Conservation (phyloP, 2,888 invertebrate species). For the Drosophila histrio region DNA sequence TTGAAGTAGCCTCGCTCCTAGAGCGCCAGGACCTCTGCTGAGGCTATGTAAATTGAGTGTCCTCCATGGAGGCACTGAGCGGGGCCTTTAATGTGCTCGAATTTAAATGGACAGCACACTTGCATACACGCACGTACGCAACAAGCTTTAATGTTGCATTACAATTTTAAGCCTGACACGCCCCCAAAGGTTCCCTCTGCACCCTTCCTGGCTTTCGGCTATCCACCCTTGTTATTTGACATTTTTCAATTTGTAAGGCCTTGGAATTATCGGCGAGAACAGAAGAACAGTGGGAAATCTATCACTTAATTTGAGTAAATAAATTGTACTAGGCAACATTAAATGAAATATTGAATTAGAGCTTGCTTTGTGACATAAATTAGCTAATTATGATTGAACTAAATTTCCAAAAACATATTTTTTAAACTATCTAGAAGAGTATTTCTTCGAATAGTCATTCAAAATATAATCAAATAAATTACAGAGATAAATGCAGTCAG, state of each 20-base stretch:
- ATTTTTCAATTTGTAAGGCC: slow-evolving; percentile 59
- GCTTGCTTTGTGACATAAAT: too few species aligned
- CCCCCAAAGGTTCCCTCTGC: slow-evolving; percentile 7
- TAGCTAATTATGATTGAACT: too few species aligned
- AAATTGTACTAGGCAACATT: background rate
- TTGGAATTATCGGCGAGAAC: slow-evolving; percentile 16
- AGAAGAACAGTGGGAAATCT: slow-evolving; percentile 10
- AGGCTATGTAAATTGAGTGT: slow-evolving; percentile 53
- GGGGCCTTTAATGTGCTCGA: slow-evolving; percentile 62
- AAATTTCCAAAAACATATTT: too few species aligned
- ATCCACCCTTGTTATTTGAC: slow-evolving; percentile 43
- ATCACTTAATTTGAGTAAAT: background rate
- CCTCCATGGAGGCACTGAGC: slow-evolving; percentile 12
- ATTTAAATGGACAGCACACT: slow-evolving; percentile 66
- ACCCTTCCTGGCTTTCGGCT: background rate
- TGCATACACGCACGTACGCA: slow-evolving; percentile 27
- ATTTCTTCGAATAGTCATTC: too few species aligned
- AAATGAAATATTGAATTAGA: too few species aligned
- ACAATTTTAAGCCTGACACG: slow-evolving; percentile 43
- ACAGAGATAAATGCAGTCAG: too few species aligned
- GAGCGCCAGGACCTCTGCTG: background rate
- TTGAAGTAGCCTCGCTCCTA: slow-evolving; percentile 44
- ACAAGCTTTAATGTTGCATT: slow-evolving; percentile 60
- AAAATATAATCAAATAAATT: too few species aligned
- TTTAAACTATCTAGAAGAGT: too few species aligned